These are phyloP conservation scores for Pangasianodon gigas DNA, from an alignment of 2,113 vertebrate genomes.

Conservation along the genomic window DNA sequence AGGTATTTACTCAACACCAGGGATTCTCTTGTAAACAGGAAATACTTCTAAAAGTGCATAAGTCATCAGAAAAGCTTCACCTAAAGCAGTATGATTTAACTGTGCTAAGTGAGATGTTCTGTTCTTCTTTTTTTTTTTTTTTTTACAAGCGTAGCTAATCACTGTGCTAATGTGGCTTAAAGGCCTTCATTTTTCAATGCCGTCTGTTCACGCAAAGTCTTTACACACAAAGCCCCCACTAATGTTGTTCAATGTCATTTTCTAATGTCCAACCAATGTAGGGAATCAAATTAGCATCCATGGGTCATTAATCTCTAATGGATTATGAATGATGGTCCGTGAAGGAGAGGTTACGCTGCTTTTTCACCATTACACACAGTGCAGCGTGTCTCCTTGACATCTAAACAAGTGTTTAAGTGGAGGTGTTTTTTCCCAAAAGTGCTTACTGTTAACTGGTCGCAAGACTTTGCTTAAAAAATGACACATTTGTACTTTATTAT, in stretches of 20 bases:
- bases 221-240: conserved; percentile 34
- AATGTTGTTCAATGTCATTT: conserved; percentile 56
- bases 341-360: conserved; percentile 48
- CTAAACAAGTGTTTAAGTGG: neutral
- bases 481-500: neutral
- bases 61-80: neutral
- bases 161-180: conserved; percentile 52
- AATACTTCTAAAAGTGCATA: neutral
- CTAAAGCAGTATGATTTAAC: neutral
- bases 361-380: conserved; percentile 19
- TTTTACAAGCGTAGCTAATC: conserved; percentile 41
- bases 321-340: conserved; percentile 47
- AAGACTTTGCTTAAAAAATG: neutral
- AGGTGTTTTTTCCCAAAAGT: neutral
- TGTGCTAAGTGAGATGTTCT: neutral
- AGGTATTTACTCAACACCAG: conserved; percentile 13
- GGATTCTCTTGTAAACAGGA: conserved; percentile 20
- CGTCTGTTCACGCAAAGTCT: conserved; percentile 25
- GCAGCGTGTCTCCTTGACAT: neutral
- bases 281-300: conserved; percentile 62
- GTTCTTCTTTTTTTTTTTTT: neutral
- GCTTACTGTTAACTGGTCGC: neutral
- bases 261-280: conserved; percentile 44
- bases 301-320: conserved; percentile 61
- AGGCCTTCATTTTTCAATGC: conserved; percentile 48